These are phyloP conservation scores for Corythucha ciliata DNA, from an alignment of 2,888 invertebrate species.

Conservation along the genomic window DNA sequence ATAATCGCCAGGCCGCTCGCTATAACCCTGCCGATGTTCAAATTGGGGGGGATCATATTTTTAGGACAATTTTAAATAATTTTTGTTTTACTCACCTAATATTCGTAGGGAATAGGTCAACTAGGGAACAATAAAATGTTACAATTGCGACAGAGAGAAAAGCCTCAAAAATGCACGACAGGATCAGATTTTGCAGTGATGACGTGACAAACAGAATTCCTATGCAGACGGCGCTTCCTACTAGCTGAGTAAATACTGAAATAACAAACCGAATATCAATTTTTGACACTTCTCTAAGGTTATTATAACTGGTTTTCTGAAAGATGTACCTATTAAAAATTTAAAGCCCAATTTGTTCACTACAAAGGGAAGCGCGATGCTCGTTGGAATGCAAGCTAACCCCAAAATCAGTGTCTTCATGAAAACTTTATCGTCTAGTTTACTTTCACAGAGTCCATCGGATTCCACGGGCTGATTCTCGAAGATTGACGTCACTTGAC, in stretches of 20 bases:
- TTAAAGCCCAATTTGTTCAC: constrained; percentile 71
- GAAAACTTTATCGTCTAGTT: constrained; percentile 56
- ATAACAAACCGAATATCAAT: background rate
- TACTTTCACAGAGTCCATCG: constrained; percentile 25
- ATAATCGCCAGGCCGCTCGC: constrained; percentile 69
- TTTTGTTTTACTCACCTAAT: constrained; percentile 50
- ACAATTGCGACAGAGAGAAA: constrained; percentile 70
- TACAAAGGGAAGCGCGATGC: constrained; percentile 66
- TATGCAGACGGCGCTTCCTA: constrained; percentile 62
- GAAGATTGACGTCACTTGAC: constrained; percentile 63
- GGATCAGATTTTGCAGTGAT: constrained; percentile 58
- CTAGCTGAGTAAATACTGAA: constrained; percentile 63
- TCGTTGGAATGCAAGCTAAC: constrained; percentile 69
- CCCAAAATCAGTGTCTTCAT: constrained; percentile 70
- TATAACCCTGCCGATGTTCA: constrained; percentile 56
- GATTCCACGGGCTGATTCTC: constrained; percentile 36
- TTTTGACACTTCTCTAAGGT: background rate
- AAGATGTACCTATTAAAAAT: constrained; percentile 64
- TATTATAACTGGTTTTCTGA: too few species aligned
- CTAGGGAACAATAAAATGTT: constrained; percentile 69
- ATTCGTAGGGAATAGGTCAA: constrained; percentile 73
- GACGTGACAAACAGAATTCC: constrained; percentile 66
- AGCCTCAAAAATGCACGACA: constrained; percentile 71
- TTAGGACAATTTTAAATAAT: background rate
- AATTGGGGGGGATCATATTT: background rate